Evolutionary conservation across 2,888 invertebrate genomes (phyloP), one percentile per base, ranked within the genome.

Genomic region (Eupithecia insigniata): DNA sequence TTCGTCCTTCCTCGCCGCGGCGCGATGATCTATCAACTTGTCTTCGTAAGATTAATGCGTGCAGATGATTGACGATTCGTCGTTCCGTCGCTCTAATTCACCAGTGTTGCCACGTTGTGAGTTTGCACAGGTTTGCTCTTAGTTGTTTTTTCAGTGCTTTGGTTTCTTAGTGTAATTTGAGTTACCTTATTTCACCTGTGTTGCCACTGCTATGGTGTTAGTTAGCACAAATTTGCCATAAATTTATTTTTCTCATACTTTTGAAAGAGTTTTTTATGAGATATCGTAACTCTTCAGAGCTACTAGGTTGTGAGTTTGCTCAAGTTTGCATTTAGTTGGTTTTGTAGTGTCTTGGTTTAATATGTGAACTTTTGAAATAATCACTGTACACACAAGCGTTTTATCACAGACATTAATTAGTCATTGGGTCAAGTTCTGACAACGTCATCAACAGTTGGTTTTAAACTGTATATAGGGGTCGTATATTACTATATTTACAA

Each of bases 11-110:
- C n/a, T 64, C 82, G 79, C 84, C 85, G 83, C 87, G 85, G 83
- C 87, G 90, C 91, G 92, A 92, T 93, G 93, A 92, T 92, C 92
- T 93, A 93, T 93, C 93, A 93, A 92, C 90, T 92, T 93, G 93
- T 93, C 93, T 92, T 86, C 93, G 89, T 89, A 93, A 93, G 93
- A 93, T 93, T 92, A 93, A 93, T 93, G 93, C 90, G 92, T 90
- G 86, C 84, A 88, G 92, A 93, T 93, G 93, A 93, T 93, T 92
- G 93, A 93, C 93, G 93, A 93, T 90, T 90, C 87, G 55, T 55
- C 88, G 86, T 84, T 87, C 87, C 85, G 86, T 85, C 88, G 85
- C 83, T 89, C 91, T 92, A 92, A 92, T 92, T 92, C 89, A 85
- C 86, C 84, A 86, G 75, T 74, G 74, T 87, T 62, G 61, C 32